Base-by-base conservation (phyloP, 2,888 invertebrate species). In the Stramonita haemastoma region DNA sequence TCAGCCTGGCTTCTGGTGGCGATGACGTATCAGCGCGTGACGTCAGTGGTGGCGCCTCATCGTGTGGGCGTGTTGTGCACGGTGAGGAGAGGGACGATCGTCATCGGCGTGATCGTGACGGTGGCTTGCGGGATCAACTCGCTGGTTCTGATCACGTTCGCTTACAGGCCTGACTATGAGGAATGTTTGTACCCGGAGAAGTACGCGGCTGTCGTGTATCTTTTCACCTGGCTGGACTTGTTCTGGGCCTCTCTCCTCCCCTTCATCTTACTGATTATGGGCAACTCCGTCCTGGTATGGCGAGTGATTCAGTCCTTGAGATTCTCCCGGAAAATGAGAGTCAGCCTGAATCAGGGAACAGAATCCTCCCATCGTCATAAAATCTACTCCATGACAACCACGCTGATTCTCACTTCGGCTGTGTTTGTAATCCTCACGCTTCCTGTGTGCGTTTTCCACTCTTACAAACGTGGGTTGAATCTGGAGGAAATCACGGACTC, bases 1-100 rank as follows among this genome's bases (percentile, higher is more conserved):
- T 83, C 81, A 83, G 81, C 81, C 22, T 83, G 81, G 81, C 22
- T 83, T 22, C 13, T 83, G 81, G 81, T 83, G 81, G 36, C 81
- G 22, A 83, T 83, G 81, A 83, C 81, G 81, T 83, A 83, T 83
- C 81, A 83, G 46, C 81, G 81, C 1, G 81, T 83, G 81, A 83
- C 81, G 81, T 83, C 81, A 83, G 81, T 83, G 46, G 46, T 83
- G 26, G 81, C 26, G 11, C 81, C 81, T 5, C 81, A 83, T 29
- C 81, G 81, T 46, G 81, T 83, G 26, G 46, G 13, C 22, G 46
- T 46, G 36, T 11, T 83, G 36, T 83, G 81, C 26, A 83, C 81
- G 8, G 81, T 46, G 46, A 83, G 46, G 36, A 83, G 81, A 46
- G 81, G 81, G 22, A 83, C 36, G 81, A 46, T 46, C 26, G 46